These are phyloP conservation scores for Monodelphis domestica DNA, from an alignment of 2,797 vertebrate species.

Conservation along the genomic window DNA sequence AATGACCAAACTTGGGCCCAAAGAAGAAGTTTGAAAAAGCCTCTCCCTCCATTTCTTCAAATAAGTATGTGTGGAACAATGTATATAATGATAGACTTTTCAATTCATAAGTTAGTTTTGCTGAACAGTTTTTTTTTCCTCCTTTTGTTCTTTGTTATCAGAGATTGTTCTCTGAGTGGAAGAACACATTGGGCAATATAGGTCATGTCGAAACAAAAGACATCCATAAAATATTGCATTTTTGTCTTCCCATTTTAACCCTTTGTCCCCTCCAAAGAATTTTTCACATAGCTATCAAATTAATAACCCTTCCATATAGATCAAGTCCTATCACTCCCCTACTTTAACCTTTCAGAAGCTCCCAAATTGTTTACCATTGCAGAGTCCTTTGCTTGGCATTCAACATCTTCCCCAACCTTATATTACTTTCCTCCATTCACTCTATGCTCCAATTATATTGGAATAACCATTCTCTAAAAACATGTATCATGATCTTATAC, in stretches of 20 bases:
- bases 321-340: not conserved
- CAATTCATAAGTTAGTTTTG: not conserved
- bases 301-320: not conserved
- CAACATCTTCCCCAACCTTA: not conserved
- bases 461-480: not conserved
- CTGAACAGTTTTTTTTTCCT: not conserved
- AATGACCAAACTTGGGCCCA: not conserved
- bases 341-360: not conserved
- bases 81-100: not conserved
- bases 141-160: not conserved
- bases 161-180: not conserved
- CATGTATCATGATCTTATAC: not conserved
- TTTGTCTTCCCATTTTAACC: not conserved
- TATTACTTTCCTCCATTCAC: not conserved
- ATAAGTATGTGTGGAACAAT: not conserved
- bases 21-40: not conserved
- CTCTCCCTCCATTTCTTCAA: not conserved
- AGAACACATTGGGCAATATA: not conserved
- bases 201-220: not conserved
- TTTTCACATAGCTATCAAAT: not conserved
- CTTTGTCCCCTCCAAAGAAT: no score
- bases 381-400: not conserved
- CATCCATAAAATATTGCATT: not conserved
- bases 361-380: not conserved
- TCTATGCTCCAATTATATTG: not conserved